Conservation (phyloP, 2,888 invertebrate genomes). For the Synergus itoensis region DNA sequence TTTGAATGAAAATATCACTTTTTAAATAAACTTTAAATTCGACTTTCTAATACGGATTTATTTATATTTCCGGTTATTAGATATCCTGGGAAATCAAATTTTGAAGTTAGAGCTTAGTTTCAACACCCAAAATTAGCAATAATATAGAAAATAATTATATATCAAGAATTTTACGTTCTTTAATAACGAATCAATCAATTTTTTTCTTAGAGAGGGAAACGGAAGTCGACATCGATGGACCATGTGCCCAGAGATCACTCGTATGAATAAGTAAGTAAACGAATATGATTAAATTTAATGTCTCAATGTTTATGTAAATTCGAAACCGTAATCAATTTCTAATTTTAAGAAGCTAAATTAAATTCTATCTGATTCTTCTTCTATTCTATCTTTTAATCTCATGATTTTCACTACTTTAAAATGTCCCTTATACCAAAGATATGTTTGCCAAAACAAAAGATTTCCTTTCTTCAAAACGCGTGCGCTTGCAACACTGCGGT, state of each 20-base stretch:
- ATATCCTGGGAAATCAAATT: too few relatives aligned
- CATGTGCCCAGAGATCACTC: conserved; percentile 58
- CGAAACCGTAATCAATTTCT: neutral
- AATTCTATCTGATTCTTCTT: neutral
- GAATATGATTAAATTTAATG: neutral
- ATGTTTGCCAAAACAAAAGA: too few relatives aligned
- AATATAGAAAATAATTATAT: neutral
- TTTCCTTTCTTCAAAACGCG: too few relatives aligned
- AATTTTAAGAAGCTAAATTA: neutral
- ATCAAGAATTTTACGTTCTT: neutral
- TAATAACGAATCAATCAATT: neutral
- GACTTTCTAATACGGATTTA: too few relatives aligned
- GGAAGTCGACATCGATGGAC: conserved; percentile 59
- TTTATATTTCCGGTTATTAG: too few relatives aligned
- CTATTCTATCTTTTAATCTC: too few relatives aligned
- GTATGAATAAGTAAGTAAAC: conserved; percentile 61
- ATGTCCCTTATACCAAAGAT: too few relatives aligned
- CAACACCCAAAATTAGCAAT: neutral
- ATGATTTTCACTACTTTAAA: too few relatives aligned
- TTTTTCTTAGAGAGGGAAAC: conserved; percentile 18
- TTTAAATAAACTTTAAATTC: too few relatives aligned
- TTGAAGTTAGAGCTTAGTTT: too few relatives aligned
- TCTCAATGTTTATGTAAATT: neutral
- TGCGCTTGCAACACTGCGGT: neutral
- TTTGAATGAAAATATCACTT: too few relatives aligned